Base-by-base conservation (phyloP, 1,140 invertebrate species). In the Cyphomyrmex costatus region DNA sequence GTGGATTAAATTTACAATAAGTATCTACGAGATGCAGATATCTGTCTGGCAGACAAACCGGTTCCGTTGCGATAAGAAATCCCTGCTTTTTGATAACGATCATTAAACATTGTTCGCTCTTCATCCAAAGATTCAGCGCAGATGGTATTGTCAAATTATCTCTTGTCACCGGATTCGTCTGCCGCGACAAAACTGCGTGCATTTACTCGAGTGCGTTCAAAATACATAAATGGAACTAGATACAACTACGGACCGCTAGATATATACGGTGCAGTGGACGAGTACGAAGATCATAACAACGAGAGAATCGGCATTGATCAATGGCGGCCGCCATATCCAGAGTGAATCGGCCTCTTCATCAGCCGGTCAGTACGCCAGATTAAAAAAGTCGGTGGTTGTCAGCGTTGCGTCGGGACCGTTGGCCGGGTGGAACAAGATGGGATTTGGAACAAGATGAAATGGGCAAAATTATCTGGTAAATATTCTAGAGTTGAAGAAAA, bases 321-420 rank as follows among this genome's bases (percentile, higher is more conserved):
- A 89, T 79, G 76, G 68, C 58, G 73, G 76, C 21, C 87, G 30
- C 70, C 60, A 71, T 53, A 79, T 68, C 61, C 60, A 83, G 70
- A 85, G 51, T 86, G 46, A 79, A 87, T 88, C 70, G 73, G 79
- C 70, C 77, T 87, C 76, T 88, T 87, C 84, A 90, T 88, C 56
- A 86, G 86, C 87, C 82, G 65, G 77, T 85, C 86, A 86, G 60
- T 83, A 87, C 85, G 89, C 87, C 90, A 88, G 63, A 61, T 60
- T 73, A 78, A 61, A 79, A 85, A 88, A 68, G 91, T 89, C 85
- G 86, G 91, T 91, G 90, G 90, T 92, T 88, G 94, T 94, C 93
- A 92, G 93, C 92, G 94, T 95, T 92, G 93, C 94, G 94, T 95
- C 94, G 94, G 94, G 94, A 94, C 91, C 93, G 94, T 94, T 94